Base-by-base conservation (phyloP, 2,113 vertebrate genomes). In the Crocuta crocuta region DNA sequence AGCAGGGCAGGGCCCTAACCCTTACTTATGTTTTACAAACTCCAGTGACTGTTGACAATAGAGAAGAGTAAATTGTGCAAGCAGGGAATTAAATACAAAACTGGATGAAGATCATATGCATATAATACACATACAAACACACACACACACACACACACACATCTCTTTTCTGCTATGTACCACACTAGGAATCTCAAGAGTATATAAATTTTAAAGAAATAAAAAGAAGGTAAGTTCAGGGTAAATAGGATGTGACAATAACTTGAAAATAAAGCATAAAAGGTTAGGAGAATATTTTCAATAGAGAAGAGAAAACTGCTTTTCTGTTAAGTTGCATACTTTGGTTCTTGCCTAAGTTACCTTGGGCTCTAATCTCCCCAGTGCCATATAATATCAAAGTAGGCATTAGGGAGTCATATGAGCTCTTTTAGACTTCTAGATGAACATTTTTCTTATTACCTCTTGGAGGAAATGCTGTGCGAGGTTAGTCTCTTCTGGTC, bases 181-280 rank as follows among this genome's bases (percentile, higher is more conserved):
- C 71, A 68, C 13, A 28, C 76, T 53, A 87, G 53, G 10, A 97
- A 70, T 55, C 58, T 96, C 78, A 91, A 74, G 53, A 43, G 23
- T 31, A 5, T 48, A 26, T 9, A 83, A 82, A 95, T 43, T 87
- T 97, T 91, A 91, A 96, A 92, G 31, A 88, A 97, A 84, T 84
- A 70, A 92, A 94, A 90, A 81, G 35, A 76, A 93, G 16, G n/a
- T 74, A 81, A 70, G 33, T 93, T 84, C 61, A 61, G 45, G 10
- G 17, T 63, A 95, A 87, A 76, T 8, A 15, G 21, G 4, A 48
- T 74, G 65, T 35, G 15, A 65, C 66, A 80, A 84, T 68, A 92
- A 82, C 17, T 31, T 45, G 55, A 83, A 91, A 95, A 90, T 76
- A 90, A 95, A 96, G 65, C 58, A 93, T 50, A 35, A 58, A 31